Conservation (phyloP, 2,113 vertebrate genomes). For the Smithornis capensis region DNA sequence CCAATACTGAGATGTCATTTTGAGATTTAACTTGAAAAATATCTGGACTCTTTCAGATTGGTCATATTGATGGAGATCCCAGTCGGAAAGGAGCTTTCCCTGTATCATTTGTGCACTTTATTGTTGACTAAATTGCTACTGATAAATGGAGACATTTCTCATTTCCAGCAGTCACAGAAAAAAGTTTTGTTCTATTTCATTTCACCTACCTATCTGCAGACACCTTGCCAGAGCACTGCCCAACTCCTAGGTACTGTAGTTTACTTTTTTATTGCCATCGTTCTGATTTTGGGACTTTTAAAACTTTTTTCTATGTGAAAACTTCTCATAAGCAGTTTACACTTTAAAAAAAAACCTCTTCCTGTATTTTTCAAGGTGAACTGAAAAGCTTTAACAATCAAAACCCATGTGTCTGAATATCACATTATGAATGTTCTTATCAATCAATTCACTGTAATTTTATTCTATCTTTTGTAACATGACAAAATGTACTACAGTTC, state of each 20-base stretch:
- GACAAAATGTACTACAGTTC: neutral
- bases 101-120: slow-evolving; percentile 94
- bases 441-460: neutral
- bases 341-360: neutral
- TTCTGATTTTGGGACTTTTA: slow-evolving; percentile 39
- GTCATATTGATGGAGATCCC: slow-evolving; percentile 91
- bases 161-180: slow-evolving; percentile 30
- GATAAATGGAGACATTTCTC: slow-evolving; percentile 43
- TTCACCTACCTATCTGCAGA: slow-evolving; percentile 8
- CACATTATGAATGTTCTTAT: neutral
- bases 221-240: slow-evolving; percentile 36
- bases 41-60: slow-evolving; percentile 79
- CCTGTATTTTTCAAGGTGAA: slow-evolving; percentile 63
- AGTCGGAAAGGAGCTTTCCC: slow-evolving; percentile 88
- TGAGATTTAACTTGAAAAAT: neutral
- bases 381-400: slow-evolving; percentile 49
- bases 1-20: neutral
- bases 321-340: slow-evolving; percentile 52
- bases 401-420: neutral
- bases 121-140: slow-evolving; percentile 83
- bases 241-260: slow-evolving; percentile 14
- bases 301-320: slow-evolving; percentile 59
- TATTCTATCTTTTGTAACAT: neutral
- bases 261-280: neutral
- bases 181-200: slow-evolving; percentile 24